Percentiles rank a stretch among this genome's conserved stretches.
Evolutionary conservation across 35 echinoderm and acorn worm species (phyloP).

Genomic region (Acanthaster planci): DNA sequence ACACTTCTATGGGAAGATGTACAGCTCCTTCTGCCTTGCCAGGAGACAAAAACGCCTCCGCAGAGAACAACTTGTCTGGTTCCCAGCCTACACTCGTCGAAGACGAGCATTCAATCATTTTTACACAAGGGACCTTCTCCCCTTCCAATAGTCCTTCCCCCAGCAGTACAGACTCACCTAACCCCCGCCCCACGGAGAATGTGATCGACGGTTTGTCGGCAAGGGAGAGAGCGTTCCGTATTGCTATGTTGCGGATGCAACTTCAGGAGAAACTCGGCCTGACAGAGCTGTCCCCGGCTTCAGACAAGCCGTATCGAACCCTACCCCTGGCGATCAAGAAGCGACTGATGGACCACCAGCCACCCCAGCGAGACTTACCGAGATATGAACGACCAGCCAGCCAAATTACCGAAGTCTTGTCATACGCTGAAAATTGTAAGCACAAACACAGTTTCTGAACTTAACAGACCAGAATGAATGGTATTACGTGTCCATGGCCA

Average conservation of each 20-base stretch:
- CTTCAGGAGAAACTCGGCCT: background rate
- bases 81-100: too few relatives aligned
- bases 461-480: too few relatives aligned
- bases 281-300: background rate
- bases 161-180: too few relatives aligned
- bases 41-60: too few relatives aligned
- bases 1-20: too few relatives aligned
- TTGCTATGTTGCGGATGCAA: background rate
- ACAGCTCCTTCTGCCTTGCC: too few relatives aligned
- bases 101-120: too few relatives aligned
- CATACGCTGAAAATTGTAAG: constrained; percentile 3
- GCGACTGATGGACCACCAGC: background rate
- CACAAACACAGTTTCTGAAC: background rate
- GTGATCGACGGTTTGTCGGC: background rate
- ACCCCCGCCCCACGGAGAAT: background rate
- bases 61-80: too few relatives aligned
- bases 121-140: too few relatives aligned
- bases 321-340: background rate
- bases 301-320: background rate
- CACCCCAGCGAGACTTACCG: background rate
- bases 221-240: background rate
- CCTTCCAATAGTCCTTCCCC: too few relatives aligned
- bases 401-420: background rate
- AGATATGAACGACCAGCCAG: background rate
- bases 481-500: too few relatives aligned